Conservation (phyloP, 2,113 vertebrate genomes). For the Marcusenius ussheri region DNA sequence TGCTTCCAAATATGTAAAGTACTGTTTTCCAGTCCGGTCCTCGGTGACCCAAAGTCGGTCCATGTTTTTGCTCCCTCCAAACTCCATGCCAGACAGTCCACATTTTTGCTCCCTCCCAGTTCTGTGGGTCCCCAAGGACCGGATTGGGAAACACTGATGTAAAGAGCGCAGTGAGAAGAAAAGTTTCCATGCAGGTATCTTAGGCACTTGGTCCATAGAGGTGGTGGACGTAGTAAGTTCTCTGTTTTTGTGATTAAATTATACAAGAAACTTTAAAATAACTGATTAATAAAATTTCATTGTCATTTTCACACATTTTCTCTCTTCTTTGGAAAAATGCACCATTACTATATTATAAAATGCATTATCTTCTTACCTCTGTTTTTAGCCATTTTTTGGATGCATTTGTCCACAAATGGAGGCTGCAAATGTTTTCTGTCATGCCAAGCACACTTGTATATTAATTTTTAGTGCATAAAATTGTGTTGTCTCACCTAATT, state of each 20-base stretch:
- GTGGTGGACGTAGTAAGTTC: background rate
- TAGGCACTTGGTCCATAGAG: background rate
- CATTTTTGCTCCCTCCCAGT: background rate
- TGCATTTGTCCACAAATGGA: background rate
- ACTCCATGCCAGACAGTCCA: background rate
- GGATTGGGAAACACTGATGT: background rate
- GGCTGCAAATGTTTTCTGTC: background rate
- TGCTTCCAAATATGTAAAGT: background rate
- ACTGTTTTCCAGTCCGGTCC: background rate
- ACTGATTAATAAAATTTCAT: background rate
- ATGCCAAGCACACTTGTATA: background rate
- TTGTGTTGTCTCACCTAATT: background rate
- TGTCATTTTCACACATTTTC: background rate
- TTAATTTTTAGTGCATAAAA: background rate
- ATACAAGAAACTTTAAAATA: background rate
- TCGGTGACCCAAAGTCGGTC: background rate
- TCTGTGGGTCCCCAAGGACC: background rate
- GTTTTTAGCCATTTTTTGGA: background rate
- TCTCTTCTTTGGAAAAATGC: background rate
- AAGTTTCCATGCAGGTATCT: background rate
- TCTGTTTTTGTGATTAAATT: background rate
- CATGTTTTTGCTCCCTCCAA: background rate
- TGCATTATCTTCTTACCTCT: background rate
- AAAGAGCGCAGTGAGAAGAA: background rate
- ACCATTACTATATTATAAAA: background rate